These are phyloP conservation scores for Cygnus buccinator DNA, from an alignment of 2,113 vertebrate genomes.

Conservation along the genomic window DNA sequence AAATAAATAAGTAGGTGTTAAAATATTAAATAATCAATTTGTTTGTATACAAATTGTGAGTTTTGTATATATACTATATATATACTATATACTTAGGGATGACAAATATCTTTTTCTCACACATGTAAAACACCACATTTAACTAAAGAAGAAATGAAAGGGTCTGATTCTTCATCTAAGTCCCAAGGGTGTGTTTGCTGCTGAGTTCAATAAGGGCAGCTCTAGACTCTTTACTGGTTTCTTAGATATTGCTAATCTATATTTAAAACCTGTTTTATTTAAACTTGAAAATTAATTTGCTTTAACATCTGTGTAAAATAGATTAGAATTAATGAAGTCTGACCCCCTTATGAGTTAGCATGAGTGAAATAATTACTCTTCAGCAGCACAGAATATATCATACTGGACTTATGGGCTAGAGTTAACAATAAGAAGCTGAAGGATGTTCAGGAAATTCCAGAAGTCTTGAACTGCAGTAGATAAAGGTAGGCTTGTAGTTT, in stretches of 20 bases:
- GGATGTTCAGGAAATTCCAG: slow-evolving; percentile 37
- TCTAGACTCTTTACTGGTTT: background rate
- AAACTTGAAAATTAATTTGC: slow-evolving; percentile 61
- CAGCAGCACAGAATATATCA: background rate
- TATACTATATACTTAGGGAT: background rate
- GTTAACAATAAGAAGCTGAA: background rate
- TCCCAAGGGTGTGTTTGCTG: background rate
- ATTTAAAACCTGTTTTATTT: slow-evolving; percentile 63
- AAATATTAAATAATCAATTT: background rate
- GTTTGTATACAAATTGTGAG: background rate
- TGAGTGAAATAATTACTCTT: slow-evolving; percentile 51
- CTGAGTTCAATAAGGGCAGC: slow-evolving; percentile 9
- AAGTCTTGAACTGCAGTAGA: background rate
- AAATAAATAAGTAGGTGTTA: background rate
- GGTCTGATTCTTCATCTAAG: background rate
- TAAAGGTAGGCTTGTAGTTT: background rate
- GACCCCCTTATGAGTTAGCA: slow-evolving; percentile 49
- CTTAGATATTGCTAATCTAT: slow-evolving; percentile 41
- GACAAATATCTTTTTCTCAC: background rate
- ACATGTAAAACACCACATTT: background rate
- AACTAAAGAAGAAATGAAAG: background rate
- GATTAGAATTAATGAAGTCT: slow-evolving; percentile 67
- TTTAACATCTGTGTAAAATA: slow-evolving; percentile 42
- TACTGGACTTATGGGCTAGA: slow-evolving; percentile 32
- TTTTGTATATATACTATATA: background rate